Percentiles rank a stretch among this genome's conserved stretches.
phyloP scores from a whole-genome alignment of 2,888 invertebrate genomes.

The Micoletzkya japonica region DNA sequence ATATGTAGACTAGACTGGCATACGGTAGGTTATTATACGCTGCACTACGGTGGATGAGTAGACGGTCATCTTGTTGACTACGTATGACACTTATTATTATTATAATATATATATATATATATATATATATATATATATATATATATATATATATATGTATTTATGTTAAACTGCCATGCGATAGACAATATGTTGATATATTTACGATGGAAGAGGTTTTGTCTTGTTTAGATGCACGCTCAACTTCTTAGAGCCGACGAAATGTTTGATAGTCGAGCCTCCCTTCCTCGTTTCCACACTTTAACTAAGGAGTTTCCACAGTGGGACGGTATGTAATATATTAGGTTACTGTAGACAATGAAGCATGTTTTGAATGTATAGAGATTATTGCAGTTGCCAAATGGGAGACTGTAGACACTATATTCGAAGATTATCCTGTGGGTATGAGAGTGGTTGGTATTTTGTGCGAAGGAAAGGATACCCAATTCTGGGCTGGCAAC shows the following conservation, averaged over 20 bases:
- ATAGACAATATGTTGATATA: neutral
- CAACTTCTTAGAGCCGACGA: too few relatives aligned
- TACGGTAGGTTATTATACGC: too few relatives aligned
- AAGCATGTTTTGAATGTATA: neutral
- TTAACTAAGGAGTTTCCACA: too few relatives aligned
- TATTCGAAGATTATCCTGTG: conserved; percentile 69
- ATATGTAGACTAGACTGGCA: too few relatives aligned
- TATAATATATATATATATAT: too few relatives aligned
- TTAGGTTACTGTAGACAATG: neutral
- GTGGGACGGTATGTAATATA: too few relatives aligned
- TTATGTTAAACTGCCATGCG: neutral
- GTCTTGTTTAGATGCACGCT: neutral
- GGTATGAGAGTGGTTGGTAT: conserved; percentile 69
- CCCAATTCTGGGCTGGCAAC: conserved; percentile 73
- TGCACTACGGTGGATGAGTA: too few relatives aligned
- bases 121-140: too few relatives aligned
- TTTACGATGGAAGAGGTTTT: neutral
- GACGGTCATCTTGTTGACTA: too few relatives aligned
- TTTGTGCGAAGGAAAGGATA: conserved; percentile 71
- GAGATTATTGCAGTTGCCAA: conserved; percentile 16
- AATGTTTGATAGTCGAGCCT: too few relatives aligned
- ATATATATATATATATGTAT: too few relatives aligned
- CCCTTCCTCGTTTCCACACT: too few relatives aligned
- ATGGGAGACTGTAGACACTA: conserved; percentile 66
- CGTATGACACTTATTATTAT: neutral